phyloP scores from a whole-genome alignment of 2,888 invertebrate species.

The Troides oblongomaculatus region DNA sequence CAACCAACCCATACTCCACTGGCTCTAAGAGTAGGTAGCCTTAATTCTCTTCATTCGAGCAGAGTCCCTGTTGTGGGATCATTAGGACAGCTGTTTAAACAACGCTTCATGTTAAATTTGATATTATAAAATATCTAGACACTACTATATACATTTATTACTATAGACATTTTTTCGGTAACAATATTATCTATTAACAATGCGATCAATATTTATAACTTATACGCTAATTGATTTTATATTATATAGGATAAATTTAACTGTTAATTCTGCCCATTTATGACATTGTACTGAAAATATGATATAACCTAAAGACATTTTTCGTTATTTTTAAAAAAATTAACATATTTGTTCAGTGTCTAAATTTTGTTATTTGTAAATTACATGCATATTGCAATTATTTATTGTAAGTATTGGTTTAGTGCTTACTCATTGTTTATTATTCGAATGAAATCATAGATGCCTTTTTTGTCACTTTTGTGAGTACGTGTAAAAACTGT shows the following conservation, averaged over 20 bases:
- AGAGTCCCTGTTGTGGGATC: no score
- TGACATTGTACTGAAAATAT: constrained; percentile 3
- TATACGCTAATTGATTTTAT: not conserved
- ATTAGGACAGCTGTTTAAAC: no score
- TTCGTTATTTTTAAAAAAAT: not conserved
- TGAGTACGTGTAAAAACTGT: constrained; percentile 15
- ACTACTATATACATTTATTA: not conserved
- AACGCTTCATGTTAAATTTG: not conserved
- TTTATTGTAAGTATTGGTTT: constrained; percentile 13
- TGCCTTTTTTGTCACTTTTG: constrained; percentile 15
- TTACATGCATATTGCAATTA: not conserved
- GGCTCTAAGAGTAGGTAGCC: no score
- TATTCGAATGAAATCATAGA: constrained; percentile 15
- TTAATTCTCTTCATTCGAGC: no score
- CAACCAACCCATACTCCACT: no score
- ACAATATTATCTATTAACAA: not conserved
- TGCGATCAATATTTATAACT: not conserved
- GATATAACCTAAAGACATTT: not conserved
- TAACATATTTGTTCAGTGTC: not conserved
- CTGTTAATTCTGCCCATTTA: not conserved
- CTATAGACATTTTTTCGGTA: not conserved
- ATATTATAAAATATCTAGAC: not conserved
- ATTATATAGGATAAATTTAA: not conserved
- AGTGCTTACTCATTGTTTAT: constrained; percentile 2
- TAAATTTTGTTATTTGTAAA: not conserved